These are phyloP conservation scores for Nymphalis c-album DNA, from an alignment of 2,888 invertebrate genomes.

Conservation along the genomic window DNA sequence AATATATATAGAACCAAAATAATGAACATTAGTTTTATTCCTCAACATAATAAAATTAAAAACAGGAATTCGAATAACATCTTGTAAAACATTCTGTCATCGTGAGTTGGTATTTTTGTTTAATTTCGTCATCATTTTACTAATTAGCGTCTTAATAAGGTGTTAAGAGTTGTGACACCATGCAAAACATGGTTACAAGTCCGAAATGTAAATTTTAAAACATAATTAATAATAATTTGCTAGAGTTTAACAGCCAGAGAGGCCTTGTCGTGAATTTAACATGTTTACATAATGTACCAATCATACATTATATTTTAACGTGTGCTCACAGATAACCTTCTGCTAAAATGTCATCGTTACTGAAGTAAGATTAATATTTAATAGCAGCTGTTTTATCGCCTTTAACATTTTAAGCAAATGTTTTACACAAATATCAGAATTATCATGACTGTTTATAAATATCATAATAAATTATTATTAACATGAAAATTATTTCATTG, in stretches of 20 bases:
- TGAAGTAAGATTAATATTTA: background rate
- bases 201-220: constrained; percentile 14
- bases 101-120: constrained; percentile 4
- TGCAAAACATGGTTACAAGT: background rate
- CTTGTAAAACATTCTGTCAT: constrained; percentile 5
- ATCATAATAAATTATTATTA: too few species aligned
- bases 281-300: background rate
- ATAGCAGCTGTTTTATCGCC: background rate
- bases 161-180: constrained; percentile 13
- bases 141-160: constrained; percentile 2
- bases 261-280: constrained; percentile 7
- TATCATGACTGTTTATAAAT: too few species aligned
- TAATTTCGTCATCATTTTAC: background rate
- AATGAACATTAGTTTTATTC: too few species aligned
- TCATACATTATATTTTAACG: constrained; percentile 2
- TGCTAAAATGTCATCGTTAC: background rate
- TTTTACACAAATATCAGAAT: too few species aligned
- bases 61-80: background rate
- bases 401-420: background rate
- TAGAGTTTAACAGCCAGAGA: background rate
- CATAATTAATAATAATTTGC: constrained; percentile 20
- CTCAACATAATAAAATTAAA: background rate
- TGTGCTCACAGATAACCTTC: constrained; percentile 4
- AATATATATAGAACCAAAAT: too few species aligned
- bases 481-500: too few species aligned